Conservation (phyloP, 37 sponge, comb jelly and placozoan genomes). For the Chondrilla cf. caribensis region DNA sequence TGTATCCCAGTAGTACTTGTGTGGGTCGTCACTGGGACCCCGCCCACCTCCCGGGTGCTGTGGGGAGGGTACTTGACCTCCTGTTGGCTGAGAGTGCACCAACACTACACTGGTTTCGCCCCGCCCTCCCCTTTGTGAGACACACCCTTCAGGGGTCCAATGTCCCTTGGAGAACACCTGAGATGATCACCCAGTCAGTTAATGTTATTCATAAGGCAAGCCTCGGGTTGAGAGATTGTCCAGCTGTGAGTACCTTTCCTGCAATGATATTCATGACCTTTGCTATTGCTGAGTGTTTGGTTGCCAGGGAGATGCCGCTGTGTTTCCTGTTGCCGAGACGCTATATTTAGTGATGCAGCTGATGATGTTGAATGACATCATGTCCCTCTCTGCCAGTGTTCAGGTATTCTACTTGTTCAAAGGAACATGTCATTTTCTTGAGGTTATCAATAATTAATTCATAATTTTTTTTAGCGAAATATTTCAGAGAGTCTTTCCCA, state of each 20-base stretch:
- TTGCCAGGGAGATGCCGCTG: background rate
- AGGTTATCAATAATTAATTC: background rate
- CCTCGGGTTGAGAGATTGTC: background rate
- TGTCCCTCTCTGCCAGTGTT: background rate
- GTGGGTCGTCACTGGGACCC: background rate
- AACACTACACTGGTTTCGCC: background rate
- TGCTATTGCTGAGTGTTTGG: no score
- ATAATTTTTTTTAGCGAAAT: no score
- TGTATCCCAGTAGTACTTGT: background rate
- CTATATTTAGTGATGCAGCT: background rate
- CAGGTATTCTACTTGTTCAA: background rate
- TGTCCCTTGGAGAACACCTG: background rate
- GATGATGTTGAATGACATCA: background rate
- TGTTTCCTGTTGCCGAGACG: conserved; percentile 5
- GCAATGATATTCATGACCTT: no score
- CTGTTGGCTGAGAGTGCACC: background rate
- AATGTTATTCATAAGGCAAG: background rate
- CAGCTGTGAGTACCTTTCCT: background rate
- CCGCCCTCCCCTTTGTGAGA: conserved; percentile 10
- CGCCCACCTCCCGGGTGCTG: conserved; percentile 7
- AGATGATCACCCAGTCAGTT: background rate
- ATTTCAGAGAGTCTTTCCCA: background rate
- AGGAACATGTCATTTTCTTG: background rate
- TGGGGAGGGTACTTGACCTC: conserved; percentile 28
- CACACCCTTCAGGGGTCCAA: background rate